These are phyloP conservation scores for Pachycephus smyrnensis DNA, from an alignment of 2,888 invertebrate species.

Conservation along the genomic window DNA sequence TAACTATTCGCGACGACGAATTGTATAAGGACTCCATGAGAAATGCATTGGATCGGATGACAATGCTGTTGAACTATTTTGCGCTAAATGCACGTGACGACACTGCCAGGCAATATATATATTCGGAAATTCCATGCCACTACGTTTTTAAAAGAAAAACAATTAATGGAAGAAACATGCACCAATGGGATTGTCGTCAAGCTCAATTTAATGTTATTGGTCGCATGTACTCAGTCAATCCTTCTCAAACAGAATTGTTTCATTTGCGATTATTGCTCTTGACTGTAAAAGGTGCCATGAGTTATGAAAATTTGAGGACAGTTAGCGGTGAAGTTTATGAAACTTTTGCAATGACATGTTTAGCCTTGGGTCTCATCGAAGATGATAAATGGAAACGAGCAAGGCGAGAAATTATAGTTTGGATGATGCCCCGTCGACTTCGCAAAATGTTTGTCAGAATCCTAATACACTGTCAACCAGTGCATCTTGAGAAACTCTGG, in stretches of 20 bases:
- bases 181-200: conserved; percentile 24
- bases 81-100: conserved; percentile 23
- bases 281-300: conserved; percentile 38
- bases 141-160: conserved; percentile 22
- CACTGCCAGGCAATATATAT: conserved; percentile 22
- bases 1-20: conserved; percentile 14
- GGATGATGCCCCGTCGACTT: conserved; percentile 38
- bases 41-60: conserved; percentile 21
- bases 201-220: conserved; percentile 33
- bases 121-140: conserved; percentile 27
- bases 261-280: conserved; percentile 44
- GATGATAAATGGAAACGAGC: conserved; percentile 36
- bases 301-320: conserved; percentile 41
- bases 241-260: conserved; percentile 41
- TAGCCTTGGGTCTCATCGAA: conserved; percentile 46
- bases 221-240: conserved; percentile 40
- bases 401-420: conserved; percentile 22
- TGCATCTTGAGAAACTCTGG: conserved; percentile 40
- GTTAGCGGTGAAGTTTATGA: conserved; percentile 36
- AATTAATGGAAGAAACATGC: conserved; percentile 12
- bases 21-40: conserved; percentile 12
- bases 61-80: conserved; percentile 25
- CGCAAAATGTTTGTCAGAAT: conserved; percentile 51
- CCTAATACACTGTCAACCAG: conserved; percentile 36
- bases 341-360: conserved; percentile 31